A percentile compares a stretch with the other conserved stretches of the same genome.
Evolutionary conservation across 2,113 vertebrate genomes (phyloP).

Genomic region (Rhinichthys klamathensis): DNA sequence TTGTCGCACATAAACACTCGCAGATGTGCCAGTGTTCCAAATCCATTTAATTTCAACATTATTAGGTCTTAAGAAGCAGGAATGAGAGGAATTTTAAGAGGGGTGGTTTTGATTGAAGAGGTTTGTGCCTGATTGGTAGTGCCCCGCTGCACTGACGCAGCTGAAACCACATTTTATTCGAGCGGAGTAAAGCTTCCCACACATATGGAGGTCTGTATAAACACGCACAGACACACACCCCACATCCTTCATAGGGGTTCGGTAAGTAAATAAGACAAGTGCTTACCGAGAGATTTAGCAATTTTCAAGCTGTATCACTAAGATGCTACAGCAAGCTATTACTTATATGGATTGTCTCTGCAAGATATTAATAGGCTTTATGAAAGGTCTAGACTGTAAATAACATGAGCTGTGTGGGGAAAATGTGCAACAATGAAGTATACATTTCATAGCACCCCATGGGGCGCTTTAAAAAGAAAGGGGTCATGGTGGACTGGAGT

Average conservation of each 20-base stretch:
- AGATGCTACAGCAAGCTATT: not conserved
- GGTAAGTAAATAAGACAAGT: slow-evolving; percentile 19
- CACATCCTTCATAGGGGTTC: slow-evolving; percentile 22
- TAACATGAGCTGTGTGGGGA: not conserved
- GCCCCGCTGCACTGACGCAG: slow-evolving; percentile 53
- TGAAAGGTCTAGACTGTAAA: not conserved
- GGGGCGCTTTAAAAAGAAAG: not conserved
- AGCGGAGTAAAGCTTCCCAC: slow-evolving; percentile 17
- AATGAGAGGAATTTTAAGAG: slow-evolving; percentile 63
- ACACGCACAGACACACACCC: slow-evolving; percentile 47
- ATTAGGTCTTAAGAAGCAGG: slow-evolving; percentile 60
- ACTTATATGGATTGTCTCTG: not conserved
- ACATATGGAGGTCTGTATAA: slow-evolving; percentile 42
- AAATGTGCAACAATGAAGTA: not conserved
- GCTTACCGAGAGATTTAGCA: slow-evolving; percentile 1
- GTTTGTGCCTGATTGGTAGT: slow-evolving; percentile 49
- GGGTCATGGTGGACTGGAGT: not conserved
- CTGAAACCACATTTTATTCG: slow-evolving; percentile 56
- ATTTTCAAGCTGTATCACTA: not conserved
- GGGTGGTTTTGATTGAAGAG: slow-evolving; percentile 53
- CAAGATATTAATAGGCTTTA: not conserved
- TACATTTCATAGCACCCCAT: not conserved
- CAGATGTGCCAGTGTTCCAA: slow-evolving; percentile 56
- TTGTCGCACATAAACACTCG: slow-evolving; percentile 53
- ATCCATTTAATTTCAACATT: slow-evolving; percentile 56